These are phyloP conservation scores for Sardinella longiceps DNA, from an alignment of 2,797 vertebrate species.

Conservation along the genomic window DNA sequence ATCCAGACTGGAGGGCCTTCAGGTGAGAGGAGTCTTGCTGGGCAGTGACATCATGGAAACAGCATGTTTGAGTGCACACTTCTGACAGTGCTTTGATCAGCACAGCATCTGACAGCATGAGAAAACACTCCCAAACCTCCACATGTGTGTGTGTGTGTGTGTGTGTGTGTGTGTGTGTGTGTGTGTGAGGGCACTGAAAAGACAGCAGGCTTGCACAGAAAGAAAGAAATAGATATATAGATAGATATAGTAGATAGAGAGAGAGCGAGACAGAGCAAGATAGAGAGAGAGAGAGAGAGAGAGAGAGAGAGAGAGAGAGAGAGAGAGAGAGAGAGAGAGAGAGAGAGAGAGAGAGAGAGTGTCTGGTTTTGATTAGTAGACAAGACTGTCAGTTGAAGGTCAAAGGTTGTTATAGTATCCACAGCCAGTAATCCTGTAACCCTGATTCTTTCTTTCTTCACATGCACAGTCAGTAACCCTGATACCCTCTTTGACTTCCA, in stretches of 20 bases:
- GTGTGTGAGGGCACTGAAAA: neutral
- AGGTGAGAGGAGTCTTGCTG: constrained; percentile 13
- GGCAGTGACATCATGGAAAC: constrained; percentile 42
- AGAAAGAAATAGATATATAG: neutral
- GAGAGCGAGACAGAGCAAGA: neutral
- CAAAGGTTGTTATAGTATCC: too few species aligned
- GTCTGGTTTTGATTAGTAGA: too few species aligned
- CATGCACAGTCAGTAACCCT: too few species aligned
- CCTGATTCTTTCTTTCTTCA: too few species aligned
- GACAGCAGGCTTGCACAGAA: neutral
- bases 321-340: neutral
- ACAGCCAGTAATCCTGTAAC: too few species aligned
- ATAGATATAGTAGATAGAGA: too few species aligned
- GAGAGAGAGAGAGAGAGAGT: neutral
- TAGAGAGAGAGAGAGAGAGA: neutral
- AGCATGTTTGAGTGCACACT: constrained; percentile 25
- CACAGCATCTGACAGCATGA: constrained; percentile 16
- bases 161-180: neutral
- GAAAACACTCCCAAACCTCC: constrained; percentile 23
- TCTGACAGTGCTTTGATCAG: constrained; percentile 31
- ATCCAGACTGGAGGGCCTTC: neutral
- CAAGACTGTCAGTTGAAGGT: too few species aligned
- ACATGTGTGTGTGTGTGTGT: neutral
- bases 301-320: neutral
- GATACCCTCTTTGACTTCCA: too few species aligned